A percentile compares a stretch with the other conserved stretches of the same genome.
phyloP scores from a whole-genome alignment of 2,113 vertebrate genomes.

The Prolemur simus region DNA sequence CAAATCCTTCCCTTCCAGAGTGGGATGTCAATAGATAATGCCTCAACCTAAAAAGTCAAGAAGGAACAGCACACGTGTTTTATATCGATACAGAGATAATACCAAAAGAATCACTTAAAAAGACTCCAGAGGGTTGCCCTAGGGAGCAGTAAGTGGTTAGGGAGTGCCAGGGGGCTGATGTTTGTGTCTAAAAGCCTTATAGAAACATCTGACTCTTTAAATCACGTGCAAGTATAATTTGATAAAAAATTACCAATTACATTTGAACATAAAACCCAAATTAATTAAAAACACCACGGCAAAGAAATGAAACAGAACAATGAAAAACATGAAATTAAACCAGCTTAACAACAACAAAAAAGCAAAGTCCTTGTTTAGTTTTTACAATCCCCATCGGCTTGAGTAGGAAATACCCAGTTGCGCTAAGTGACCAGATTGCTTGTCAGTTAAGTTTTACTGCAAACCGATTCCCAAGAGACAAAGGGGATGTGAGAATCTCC shows the following conservation, averaged over 20 bases:
- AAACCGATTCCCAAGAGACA: not conserved
- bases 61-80: not conserved
- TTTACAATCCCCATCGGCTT: not conserved
- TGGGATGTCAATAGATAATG: not conserved
- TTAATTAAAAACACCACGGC: not conserved
- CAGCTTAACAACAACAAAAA: not conserved
- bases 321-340: not conserved
- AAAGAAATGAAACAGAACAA: constrained; percentile 18
- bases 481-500: not conserved
- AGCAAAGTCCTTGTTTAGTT: not conserved
- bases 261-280: constrained; percentile 13
- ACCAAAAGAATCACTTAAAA: not conserved
- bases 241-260: not conserved
- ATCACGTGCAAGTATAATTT: not conserved
- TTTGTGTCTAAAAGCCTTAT: not conserved
- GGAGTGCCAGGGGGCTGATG: not conserved
- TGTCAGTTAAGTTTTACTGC: not conserved
- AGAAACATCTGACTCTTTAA: not conserved
- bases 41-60: not conserved
- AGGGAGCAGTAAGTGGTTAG: not conserved
- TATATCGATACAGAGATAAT: not conserved
- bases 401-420: not conserved
- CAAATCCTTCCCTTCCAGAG: not conserved
- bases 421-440: not conserved
- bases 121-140: not conserved